These are phyloP conservation scores for Lithobius niger DNA, from an alignment of 1,140 invertebrate genomes.

Conservation along the genomic window DNA sequence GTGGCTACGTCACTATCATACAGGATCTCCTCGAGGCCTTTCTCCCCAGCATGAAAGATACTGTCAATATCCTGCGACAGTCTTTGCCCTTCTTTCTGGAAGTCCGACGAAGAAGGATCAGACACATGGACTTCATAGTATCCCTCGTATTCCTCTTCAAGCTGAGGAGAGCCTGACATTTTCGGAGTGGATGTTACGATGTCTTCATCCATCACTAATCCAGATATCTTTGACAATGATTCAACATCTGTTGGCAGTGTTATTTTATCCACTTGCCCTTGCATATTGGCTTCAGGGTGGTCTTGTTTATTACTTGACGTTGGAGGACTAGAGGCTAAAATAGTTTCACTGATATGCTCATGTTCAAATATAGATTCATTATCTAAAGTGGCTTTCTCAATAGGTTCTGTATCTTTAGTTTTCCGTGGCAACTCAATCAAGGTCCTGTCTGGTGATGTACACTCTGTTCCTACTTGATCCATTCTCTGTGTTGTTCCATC, in stretches of 20 bases:
- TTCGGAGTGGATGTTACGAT: not conserved
- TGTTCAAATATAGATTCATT: not conserved
- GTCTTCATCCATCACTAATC: too few species aligned
- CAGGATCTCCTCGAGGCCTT: too few species aligned
- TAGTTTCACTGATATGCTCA: not conserved
- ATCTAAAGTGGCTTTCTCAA: not conserved
- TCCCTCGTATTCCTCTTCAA: constrained; percentile 6
- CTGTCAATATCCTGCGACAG: too few species aligned
- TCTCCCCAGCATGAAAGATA: too few species aligned
- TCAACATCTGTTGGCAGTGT: not conserved
- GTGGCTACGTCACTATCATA: too few species aligned
- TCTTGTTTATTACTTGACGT: too few species aligned
- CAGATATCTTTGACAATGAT: not conserved
- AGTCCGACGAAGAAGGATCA: not conserved
- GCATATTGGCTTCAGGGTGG: not conserved
- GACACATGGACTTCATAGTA: constrained; percentile 5
- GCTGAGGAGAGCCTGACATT: not conserved
- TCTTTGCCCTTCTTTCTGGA: not conserved
- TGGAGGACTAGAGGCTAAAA: too few species aligned
- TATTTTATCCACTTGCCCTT: not conserved
- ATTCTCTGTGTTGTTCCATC: constrained; percentile 2
- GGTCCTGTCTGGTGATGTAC: too few species aligned
- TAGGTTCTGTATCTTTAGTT: not conserved
- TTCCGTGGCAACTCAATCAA: too few species aligned
- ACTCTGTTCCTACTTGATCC: constrained; percentile 1